These are phyloP conservation scores for Macrotis lagotis DNA, from an alignment of 2,113 vertebrate species.

Conservation along the genomic window DNA sequence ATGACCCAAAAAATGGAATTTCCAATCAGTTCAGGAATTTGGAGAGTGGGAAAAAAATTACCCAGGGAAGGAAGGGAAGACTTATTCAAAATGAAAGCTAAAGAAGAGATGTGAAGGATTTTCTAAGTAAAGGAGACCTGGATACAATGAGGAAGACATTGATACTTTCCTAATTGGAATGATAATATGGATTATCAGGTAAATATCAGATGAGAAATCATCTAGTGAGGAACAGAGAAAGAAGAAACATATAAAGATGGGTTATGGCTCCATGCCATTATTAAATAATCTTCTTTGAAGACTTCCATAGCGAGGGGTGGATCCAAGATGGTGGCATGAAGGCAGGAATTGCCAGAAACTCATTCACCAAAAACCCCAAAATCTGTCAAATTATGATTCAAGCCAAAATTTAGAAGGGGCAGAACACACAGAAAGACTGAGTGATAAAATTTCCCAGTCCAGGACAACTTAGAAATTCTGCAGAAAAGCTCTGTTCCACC, in stretches of 20 bases:
- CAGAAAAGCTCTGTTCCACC: too few relatives aligned
- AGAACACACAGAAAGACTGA: too few relatives aligned
- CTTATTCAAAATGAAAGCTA: background rate
- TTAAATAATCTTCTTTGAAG: too few relatives aligned
- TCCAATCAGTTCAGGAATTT: background rate
- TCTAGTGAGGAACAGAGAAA: background rate
- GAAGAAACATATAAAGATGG: background rate
- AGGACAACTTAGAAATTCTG: too few relatives aligned
- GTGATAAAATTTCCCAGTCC: too few relatives aligned
- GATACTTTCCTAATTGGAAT: background rate
- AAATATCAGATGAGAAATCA: background rate
- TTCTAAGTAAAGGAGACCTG: background rate
- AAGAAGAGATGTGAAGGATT: background rate
- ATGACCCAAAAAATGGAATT: background rate
- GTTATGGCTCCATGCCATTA: background rate
- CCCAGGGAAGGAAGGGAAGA: background rate
- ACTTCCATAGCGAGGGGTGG: too few relatives aligned
- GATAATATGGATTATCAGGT: background rate
- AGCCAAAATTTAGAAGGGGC: too few relatives aligned
- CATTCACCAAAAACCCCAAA: too few relatives aligned
- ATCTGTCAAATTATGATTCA: too few relatives aligned
- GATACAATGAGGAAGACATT: background rate
- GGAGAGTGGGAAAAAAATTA: background rate
- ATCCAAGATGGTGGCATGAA: too few relatives aligned
- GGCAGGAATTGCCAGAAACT: too few relatives aligned